Evolutionary conservation across 1,140 invertebrate species (phyloP), one percentile per base, ranked within the genome.

Genomic region (Littorina saxatilis): DNA sequence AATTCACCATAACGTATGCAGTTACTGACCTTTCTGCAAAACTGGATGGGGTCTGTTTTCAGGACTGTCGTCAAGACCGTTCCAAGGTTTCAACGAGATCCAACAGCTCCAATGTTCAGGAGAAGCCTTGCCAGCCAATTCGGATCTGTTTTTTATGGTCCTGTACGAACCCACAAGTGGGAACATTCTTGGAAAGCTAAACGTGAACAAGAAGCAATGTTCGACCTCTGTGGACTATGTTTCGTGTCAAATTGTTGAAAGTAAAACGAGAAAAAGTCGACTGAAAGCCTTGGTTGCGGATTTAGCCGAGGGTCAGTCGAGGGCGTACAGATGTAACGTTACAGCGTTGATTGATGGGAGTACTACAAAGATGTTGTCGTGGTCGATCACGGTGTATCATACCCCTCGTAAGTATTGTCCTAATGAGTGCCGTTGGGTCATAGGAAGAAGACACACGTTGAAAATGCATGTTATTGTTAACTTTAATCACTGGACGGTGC

Each of bases 261-360:
- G 7, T n/a, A 39, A 73, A n/a, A n/a, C 70, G 2, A 40, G 23
- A 27, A 15, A n/a, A 40, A 43, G 40, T 39, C 11, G 2, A 23
- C 39, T 73, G 39, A 43, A 43, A n/a, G 39, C 40, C 2, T 20
- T 73, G 70, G 70, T 43, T 0, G 70, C 40, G 27, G 70, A 43
- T 27, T 43, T 73, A n/a, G 23, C 37, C 0, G 37, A 73, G 39
- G 70, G 39, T 11, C 23, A 39, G 39, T n/a, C 70, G 39, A 73
- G 70, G 70, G n/a, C n/a, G 70, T 73, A 73, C 39, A 39, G 70
- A 5, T 73, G 70, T 73, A 73, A 73, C 40, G 37, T 73, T 20
- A 40, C 70, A 11, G 70, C 43, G 0, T n/a, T 73, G 17, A 37
- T 27, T 2, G 15, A 1, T 13, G 70, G 70, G 2, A 7, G 70